Conservation (phyloP, 2,113 vertebrate genomes). For the Ivindomyrus marchei region DNA sequence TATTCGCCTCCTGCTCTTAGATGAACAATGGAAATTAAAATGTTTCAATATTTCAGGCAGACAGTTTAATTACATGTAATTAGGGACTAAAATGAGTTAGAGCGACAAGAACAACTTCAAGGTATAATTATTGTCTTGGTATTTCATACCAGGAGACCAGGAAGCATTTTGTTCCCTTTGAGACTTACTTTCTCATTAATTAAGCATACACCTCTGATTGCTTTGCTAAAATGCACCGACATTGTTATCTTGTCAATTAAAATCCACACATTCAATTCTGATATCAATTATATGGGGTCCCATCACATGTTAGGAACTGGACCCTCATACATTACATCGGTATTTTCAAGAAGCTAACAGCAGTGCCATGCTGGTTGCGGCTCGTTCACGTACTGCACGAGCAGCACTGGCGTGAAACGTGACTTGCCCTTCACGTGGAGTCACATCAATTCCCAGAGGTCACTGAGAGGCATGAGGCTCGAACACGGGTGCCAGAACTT, state of each 20-base stretch:
- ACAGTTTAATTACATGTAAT: slow-evolving; percentile 39
- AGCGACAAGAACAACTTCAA: slow-evolving; percentile 29
- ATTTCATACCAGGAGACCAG: slow-evolving; percentile 24
- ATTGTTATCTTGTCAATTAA: slow-evolving; percentile 24
- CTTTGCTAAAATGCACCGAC: slow-evolving; percentile 21
- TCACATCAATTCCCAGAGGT: background rate
- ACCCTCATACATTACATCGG: background rate
- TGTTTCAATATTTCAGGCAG: slow-evolving; percentile 32
- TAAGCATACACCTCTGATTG: slow-evolving; percentile 28
- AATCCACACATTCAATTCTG: slow-evolving; percentile 21
- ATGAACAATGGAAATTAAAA: slow-evolving; percentile 43
- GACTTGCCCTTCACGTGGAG: background rate
- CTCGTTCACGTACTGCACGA: background rate
- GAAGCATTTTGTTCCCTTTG: slow-evolving; percentile 11
- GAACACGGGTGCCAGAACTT: background rate
- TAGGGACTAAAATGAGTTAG: slow-evolving; percentile 31
- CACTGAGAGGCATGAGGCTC: background rate
- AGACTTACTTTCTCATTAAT: slow-evolving; percentile 22
- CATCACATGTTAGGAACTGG: background rate
- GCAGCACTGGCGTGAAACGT: background rate
- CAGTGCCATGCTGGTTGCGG: no score
- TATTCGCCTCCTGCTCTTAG: background rate
- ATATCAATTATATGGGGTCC: slow-evolving; percentile 22
- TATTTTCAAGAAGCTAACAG: background rate
- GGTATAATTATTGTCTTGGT: slow-evolving; percentile 34